phyloP scores from a whole-genome alignment of 2,797 vertebrate species.

The Pseudochirops cupreus region DNA sequence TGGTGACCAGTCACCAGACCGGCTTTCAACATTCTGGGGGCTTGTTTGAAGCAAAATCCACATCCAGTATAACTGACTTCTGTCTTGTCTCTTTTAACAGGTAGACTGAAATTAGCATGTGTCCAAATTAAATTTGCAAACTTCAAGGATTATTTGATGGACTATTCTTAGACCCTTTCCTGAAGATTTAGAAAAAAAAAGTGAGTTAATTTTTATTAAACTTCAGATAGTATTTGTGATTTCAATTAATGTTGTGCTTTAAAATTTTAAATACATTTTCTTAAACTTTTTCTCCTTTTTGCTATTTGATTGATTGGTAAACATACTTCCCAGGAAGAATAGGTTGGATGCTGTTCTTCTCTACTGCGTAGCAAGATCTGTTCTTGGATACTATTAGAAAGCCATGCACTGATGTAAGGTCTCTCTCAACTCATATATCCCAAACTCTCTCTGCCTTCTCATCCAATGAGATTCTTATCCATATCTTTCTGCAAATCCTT shows the following conservation, averaged over 20 bases:
- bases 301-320: neutral
- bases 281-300: slow-evolving; percentile 71
- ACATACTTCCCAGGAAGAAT: slow-evolving; percentile 2
- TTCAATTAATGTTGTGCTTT: slow-evolving; percentile 72
- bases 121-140: slow-evolving; percentile 79
- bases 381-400: slow-evolving; percentile 43
- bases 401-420: neutral
- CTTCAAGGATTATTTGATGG: slow-evolving; percentile 85
- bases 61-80: slow-evolving; percentile 63
- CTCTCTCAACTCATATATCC: neutral
- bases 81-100: slow-evolving; percentile 82
- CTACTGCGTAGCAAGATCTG: neutral
- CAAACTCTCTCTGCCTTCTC: neutral
- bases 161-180: slow-evolving; percentile 87
- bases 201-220: slow-evolving; percentile 76
- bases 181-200: slow-evolving; percentile 82
- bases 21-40: neutral
- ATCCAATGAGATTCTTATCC: neutral
- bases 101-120: slow-evolving; percentile 85
- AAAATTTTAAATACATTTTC: slow-evolving; percentile 56
- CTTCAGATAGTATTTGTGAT: slow-evolving; percentile 71
- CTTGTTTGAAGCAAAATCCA: slow-evolving; percentile 35
- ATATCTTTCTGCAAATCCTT: neutral
- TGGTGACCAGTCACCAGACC: neutral
- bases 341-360: slow-evolving; percentile 22